A percentile compares a stretch with the other conserved stretches of the same genome.
These are phyloP conservation scores for Lasius fuliginosus DNA, from an alignment of 2,888 invertebrate genomes.

Conservation along the genomic window DNA sequence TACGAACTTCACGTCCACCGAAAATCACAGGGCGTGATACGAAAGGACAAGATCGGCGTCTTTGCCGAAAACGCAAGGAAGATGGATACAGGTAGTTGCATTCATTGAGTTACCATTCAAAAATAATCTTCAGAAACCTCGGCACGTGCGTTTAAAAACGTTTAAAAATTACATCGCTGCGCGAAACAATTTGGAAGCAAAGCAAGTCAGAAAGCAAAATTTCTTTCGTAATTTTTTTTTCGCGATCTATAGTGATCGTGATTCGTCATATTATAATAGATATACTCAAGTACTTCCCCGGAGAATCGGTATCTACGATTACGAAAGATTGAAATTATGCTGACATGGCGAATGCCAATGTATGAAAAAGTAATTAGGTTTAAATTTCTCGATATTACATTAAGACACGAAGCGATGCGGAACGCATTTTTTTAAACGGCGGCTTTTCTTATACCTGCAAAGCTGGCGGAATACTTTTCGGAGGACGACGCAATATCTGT, in stretches of 20 bases:
- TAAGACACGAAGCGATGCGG: background rate
- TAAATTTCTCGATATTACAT: background rate
- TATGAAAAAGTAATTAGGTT: background rate
- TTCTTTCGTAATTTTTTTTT: background rate
- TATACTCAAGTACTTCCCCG: background rate
- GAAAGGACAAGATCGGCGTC: slow-evolving; percentile 33
- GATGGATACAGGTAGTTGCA: slow-evolving; percentile 22
- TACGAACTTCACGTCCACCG: background rate
- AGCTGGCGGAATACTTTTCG: background rate
- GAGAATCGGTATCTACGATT: background rate
- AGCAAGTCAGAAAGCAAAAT: background rate
- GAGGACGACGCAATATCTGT: slow-evolving; percentile 54
- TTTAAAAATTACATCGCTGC: background rate
- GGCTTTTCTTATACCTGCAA: background rate
- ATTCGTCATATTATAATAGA: background rate
- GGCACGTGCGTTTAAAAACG: slow-evolving; percentile 1
- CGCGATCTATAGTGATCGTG: background rate
- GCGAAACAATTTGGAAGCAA: background rate
- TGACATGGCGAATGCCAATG: background rate
- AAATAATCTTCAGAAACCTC: slow-evolving; percentile 1
- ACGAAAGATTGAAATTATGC: background rate
- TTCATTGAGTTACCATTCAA: background rate
- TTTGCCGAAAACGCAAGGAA: slow-evolving; percentile 31
- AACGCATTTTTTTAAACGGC: background rate
- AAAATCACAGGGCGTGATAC: slow-evolving; percentile 58